A percentile compares a stretch with the other conserved stretches of the same genome.
Conservation (phyloP, 1,140 invertebrate species). For the Nebria ingens region DNA sequence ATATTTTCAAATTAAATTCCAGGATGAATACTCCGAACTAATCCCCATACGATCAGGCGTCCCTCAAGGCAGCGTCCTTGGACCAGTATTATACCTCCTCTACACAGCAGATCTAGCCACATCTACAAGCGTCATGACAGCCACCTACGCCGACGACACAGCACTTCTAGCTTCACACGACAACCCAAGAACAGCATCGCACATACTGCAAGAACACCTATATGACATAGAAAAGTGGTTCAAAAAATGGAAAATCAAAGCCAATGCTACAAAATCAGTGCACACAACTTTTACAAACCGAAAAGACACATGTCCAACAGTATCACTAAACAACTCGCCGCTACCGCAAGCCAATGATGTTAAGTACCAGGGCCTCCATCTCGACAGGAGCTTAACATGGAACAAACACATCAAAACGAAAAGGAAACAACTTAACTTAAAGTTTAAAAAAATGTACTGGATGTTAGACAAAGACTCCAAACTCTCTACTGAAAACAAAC, state of each 20-base stretch:
- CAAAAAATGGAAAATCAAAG: slow-evolving; percentile 19
- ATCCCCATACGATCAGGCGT: slow-evolving; percentile 19
- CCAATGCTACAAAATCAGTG: slow-evolving; percentile 21
- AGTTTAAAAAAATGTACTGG: not conserved
- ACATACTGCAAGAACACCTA: slow-evolving; percentile 13
- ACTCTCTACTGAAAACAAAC: slow-evolving; percentile 13
- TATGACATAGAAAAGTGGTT: slow-evolving; percentile 15
- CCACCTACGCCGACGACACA: slow-evolving; percentile 24
- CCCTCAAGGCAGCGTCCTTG: slow-evolving; percentile 21
- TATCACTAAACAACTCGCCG: not conserved
- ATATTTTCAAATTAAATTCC: not conserved
- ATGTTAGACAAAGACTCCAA: not conserved
- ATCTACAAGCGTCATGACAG: slow-evolving; percentile 11
- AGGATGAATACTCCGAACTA: too few species aligned
- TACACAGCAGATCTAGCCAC: slow-evolving; percentile 19
- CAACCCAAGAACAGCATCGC: slow-evolving; percentile 4
- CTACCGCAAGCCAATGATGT: slow-evolving; percentile 14
- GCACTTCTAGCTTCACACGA: slow-evolving; percentile 12
- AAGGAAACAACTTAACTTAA: not conserved
- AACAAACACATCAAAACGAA: slow-evolving; percentile 12
- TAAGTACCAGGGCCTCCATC: slow-evolving; percentile 17
- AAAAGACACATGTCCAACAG: not conserved
- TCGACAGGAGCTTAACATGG: slow-evolving; percentile 15
- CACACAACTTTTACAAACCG: slow-evolving; percentile 13
- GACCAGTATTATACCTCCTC: slow-evolving; percentile 18